Base-by-base conservation (phyloP, 1,140 invertebrate genomes). In the Pogonognathellus flavescens region DNA sequence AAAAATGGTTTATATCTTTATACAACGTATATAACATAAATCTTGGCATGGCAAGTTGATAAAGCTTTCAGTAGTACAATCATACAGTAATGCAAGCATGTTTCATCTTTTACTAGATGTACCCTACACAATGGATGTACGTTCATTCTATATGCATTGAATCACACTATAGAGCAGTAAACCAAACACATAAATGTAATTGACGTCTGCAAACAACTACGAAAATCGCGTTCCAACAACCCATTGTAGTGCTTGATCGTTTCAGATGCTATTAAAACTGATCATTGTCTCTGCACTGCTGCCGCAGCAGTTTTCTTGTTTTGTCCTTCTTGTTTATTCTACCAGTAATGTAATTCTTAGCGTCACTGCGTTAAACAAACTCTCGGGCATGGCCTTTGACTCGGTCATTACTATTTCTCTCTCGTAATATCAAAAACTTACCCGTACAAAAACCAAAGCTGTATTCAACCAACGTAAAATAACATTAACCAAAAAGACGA, bases 201-300 rank as follows among this genome's bases (percentile, higher is more conserved):
- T 31, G 62, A 66, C 62, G 22, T 66, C 62, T 31, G 62, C 14
- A 66, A 66, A 66, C 62, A 66, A 66, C 62, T 66, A 66, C 62
- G 31, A 6, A 41, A 66, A 25, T 66, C 62, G 62, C 62, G 62
- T 66, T 66, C 62, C 20, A 25, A 20, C 20, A 66, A 66, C 62
- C 62, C 22, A 66, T 66, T 66, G 20, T 66, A 41, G 18, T 20
- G 13, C 25, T 66, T 66, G 62, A 66, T 66, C 62, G 62, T 66
- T 66, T 66, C 62, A 66, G 20, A 25, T 66, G 62, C 20, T 25
- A 66, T 66, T 25, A 66, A 66, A 66, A 66, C 10, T 20, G 62
- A 66, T 66, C 62, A 66, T 66, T 66, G 62, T 66, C 62, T 31
- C 22, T 66, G 25, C 22, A 25, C 62, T 31, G 10, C 8, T 14